Base-by-base conservation (phyloP, 2,888 invertebrate species). In the Nemoura dubitans region DNA sequence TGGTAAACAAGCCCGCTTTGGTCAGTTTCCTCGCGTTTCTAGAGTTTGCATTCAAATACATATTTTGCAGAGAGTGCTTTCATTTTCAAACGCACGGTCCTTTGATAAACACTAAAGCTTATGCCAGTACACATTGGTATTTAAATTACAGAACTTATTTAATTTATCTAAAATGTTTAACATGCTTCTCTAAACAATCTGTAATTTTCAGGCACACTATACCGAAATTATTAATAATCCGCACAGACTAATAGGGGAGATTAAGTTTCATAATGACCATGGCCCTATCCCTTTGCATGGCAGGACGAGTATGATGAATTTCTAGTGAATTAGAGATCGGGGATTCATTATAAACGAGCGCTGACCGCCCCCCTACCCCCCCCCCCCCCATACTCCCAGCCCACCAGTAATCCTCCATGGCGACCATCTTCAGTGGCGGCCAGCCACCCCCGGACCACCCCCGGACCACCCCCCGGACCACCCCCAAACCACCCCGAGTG, bases 291-390 rank as follows among this genome's bases (percentile, higher is more conserved):
- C 76, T 0, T 28, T 27, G 16, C 59, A 84, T 27, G 25, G 27
- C 21, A 14, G 28, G 27, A 76, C 10, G 59, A 59, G 21, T 21
- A 84, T 84, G 84, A 84, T 84, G 84, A 84, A 84, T 84, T 84
- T 27, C 84, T 27, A 76, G 76, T 84, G 76, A 59, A 84, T 84
- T 84, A 84, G 84, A 26, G 83, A 83, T 83, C 36, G 36, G 83
- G 29, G 84, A 84, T 84, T 84, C 84, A 84, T 84, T 28, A 59
- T 59, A 59, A 59, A 59, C 84, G 76, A 84, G 84, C 43, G 84
- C 59, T 76, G 76, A 84, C 84, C 84, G 14, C 59, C 84, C 84
- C 84, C 76, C 76, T 76, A 3, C 28, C 26, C 27, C 2, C 84
- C 59, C 28, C 59, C 59, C 27, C 27, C 21, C 84, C 84, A 27